phyloP scores from a whole-genome alignment of 2,797 vertebrate species.

The Pelobates cultripes region DNA sequence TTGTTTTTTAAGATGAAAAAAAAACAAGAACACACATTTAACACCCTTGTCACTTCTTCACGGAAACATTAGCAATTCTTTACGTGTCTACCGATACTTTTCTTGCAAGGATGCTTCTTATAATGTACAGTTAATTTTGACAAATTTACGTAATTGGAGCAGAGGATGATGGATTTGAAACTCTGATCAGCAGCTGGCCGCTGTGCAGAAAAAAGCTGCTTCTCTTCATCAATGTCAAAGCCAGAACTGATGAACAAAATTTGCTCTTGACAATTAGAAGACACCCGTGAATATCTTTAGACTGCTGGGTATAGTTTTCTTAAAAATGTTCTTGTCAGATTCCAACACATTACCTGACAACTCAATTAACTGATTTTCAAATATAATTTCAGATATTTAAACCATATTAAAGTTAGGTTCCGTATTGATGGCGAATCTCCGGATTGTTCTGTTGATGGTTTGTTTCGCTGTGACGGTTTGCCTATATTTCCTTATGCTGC shows the following conservation, averaged over 20 bases:
- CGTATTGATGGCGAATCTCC: slow-evolving; percentile 72
- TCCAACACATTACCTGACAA: slow-evolving; percentile 82
- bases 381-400: slow-evolving; percentile 81
- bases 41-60: slow-evolving; percentile 68
- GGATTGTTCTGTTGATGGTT: slow-evolving; percentile 67
- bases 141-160: slow-evolving; percentile 85
- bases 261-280: slow-evolving; percentile 86
- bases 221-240: slow-evolving; percentile 87
- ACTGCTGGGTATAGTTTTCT: slow-evolving; percentile 80
- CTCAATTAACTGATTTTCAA: slow-evolving; percentile 86
- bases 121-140: slow-evolving; percentile 86
- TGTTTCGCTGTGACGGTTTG: too few species aligned
- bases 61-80: slow-evolving; percentile 77
- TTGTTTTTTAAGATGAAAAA: not conserved
- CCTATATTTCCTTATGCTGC: too few species aligned
- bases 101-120: slow-evolving; percentile 84
- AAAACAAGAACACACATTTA: slow-evolving; percentile 28
- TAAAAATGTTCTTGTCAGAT: slow-evolving; percentile 84
- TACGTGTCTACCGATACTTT: slow-evolving; percentile 77
- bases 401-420: slow-evolving; percentile 83
- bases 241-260: slow-evolving; percentile 82
- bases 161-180: slow-evolving; percentile 84
- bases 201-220: slow-evolving; percentile 82
- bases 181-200: slow-evolving; percentile 85
- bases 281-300: slow-evolving; percentile 83